Conservation (phyloP, 2,113 vertebrate species). For the Sarotherodon lohbergeri region DNA sequence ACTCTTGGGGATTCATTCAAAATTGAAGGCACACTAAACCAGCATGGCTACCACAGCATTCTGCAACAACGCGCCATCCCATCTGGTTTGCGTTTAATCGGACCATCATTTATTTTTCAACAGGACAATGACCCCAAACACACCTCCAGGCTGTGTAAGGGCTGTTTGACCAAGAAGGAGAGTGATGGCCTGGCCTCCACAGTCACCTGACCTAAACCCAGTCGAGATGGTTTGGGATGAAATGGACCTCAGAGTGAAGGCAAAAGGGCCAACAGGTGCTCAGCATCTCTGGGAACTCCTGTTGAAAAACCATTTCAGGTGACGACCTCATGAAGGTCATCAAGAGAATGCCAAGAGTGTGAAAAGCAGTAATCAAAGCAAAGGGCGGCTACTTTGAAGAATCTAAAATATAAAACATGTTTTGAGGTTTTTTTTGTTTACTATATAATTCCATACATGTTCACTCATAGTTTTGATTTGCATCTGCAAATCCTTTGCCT, state of each 20-base stretch:
- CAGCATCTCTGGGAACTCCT: not conserved
- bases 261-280: not conserved
- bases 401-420: not conserved
- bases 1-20: not conserved
- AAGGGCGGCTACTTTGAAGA: not conserved
- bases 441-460: not conserved
- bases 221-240: not conserved
- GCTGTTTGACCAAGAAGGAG: not conserved
- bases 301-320: not conserved
- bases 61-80: not conserved
- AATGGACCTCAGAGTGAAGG: not conserved
- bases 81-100: not conserved
- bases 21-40: not conserved
- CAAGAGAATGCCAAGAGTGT: not conserved
- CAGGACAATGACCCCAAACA: not conserved
- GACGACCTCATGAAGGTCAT: not conserved
- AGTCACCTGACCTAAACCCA: not conserved
- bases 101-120: not conserved
- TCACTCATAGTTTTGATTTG: not conserved
- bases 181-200: not conserved
- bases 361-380: not conserved
- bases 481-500: not conserved
- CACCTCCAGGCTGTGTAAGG: not conserved
- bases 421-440: not conserved
- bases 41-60: not conserved